Conservation (phyloP, 2,888 invertebrate genomes). For the Papilio gigon region DNA sequence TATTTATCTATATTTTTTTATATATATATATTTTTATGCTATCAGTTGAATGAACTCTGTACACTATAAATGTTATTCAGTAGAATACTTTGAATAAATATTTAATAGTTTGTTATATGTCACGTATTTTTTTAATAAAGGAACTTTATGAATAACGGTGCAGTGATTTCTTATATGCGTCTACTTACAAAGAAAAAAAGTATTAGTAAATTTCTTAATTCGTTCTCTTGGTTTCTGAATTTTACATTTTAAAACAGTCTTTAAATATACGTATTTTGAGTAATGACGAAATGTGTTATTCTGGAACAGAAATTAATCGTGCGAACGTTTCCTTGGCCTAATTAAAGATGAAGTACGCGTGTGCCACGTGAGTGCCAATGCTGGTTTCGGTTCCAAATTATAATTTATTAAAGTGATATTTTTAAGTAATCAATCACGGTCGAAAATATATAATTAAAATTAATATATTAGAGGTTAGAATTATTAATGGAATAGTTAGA, state of each 20-base stretch:
- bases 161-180: too few relatives aligned
- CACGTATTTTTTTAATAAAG: background rate
- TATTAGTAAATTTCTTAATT: too few relatives aligned
- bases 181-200: too few relatives aligned
- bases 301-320: constrained; percentile 42
- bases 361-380: constrained; percentile 25
- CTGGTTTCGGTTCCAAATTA: constrained; percentile 14
- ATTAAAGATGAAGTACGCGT: constrained; percentile 42
- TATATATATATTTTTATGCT: too few relatives aligned
- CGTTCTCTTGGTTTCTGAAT: too few relatives aligned
- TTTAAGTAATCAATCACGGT: background rate
- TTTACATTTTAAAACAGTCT: background rate
- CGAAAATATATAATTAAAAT: background rate
- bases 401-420: background rate
- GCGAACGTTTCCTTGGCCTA: constrained; percentile 48
- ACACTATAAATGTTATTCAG: background rate
- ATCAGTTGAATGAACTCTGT: constrained; percentile 4
- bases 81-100: background rate
- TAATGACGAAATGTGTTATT: constrained; percentile 35
- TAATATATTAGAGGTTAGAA: background rate
- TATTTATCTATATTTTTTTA: constrained; percentile 12
- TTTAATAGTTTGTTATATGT: background rate
- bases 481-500: background rate
- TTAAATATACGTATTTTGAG: background rate
- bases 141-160: too few relatives aligned